phyloP scores from a whole-genome alignment of 2,888 invertebrate genomes.

The Lepidonotus clava region DNA sequence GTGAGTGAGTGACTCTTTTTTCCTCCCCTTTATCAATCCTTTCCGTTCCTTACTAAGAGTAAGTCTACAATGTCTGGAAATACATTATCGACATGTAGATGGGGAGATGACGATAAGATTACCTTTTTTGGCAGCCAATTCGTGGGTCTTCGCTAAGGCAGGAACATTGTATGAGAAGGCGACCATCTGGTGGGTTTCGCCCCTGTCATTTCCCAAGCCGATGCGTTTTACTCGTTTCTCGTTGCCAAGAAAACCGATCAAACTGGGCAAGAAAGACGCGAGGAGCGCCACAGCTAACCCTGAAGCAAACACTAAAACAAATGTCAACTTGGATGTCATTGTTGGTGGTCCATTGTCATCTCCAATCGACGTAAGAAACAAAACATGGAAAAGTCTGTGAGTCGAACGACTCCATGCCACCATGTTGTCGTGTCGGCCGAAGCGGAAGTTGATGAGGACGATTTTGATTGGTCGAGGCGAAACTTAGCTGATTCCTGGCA shows the following conservation, averaged over 20 bases:
- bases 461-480: slow-evolving; percentile 8
- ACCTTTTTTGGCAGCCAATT: background rate
- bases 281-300: slow-evolving; percentile 46
- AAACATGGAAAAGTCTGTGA: background rate
- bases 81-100: too few species aligned
- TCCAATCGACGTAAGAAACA: background rate
- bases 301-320: slow-evolving; percentile 48
- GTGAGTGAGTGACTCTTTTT: too few species aligned
- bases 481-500: background rate
- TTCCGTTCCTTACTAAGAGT: too few species aligned
- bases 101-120: background rate
- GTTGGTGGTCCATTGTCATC: background rate
- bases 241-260: background rate
- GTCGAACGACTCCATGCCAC: slow-evolving; percentile 7
- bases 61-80: too few species aligned
- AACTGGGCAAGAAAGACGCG: slow-evolving; percentile 44
- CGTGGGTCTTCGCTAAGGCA: background rate
- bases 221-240: slow-evolving; percentile 10
- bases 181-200: background rate
- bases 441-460: background rate
- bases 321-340: slow-evolving; percentile 35
- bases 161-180: background rate
- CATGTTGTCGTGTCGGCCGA: slow-evolving; percentile 31
- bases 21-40: too few species aligned
- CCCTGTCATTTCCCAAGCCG: background rate